Evolutionary conservation across 2,888 invertebrate genomes (phyloP).

Genomic region (Conus canariensis): DNA sequence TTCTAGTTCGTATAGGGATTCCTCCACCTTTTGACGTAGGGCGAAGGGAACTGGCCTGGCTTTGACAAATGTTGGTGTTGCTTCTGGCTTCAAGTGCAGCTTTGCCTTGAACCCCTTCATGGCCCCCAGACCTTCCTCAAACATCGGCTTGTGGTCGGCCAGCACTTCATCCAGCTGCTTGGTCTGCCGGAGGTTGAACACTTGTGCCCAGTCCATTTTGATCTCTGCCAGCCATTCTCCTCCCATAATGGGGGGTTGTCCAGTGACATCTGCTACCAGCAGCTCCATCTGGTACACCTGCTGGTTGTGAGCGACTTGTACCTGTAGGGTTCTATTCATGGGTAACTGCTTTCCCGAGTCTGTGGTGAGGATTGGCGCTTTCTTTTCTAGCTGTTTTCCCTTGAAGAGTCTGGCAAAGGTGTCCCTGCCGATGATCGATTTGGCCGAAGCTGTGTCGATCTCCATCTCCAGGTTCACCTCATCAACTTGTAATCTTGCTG

Average conservation of each 20-base stretch:
- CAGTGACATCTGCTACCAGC: neutral
- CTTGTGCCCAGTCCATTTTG: neutral
- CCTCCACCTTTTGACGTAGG: constrained; percentile 43
- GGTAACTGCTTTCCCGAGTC: neutral
- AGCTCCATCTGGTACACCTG: neutral
- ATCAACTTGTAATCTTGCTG: too few relatives aligned
- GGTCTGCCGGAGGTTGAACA: neutral
- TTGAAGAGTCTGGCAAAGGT: neutral
- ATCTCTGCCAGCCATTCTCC: neutral
- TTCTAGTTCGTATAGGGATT: constrained; percentile 24
- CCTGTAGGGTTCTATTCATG: neutral
- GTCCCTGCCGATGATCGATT: neutral
- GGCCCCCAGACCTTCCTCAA: neutral
- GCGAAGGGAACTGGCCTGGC: constrained; percentile 55
- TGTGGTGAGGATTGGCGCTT: neutral
- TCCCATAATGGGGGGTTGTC: neutral
- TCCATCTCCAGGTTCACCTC: neutral
- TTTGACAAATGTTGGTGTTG: constrained; percentile 53
- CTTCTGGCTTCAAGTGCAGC: constrained; percentile 44
- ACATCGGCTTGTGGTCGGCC: neutral
- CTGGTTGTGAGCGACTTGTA: neutral
- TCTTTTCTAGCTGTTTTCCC: neutral
- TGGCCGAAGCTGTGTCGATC: neutral
- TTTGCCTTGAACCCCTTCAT: neutral
- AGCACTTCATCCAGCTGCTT: constrained; percentile 42